These are phyloP conservation scores for Triplophysa rosa DNA, from an alignment of 2,113 vertebrate genomes.

Conservation along the genomic window DNA sequence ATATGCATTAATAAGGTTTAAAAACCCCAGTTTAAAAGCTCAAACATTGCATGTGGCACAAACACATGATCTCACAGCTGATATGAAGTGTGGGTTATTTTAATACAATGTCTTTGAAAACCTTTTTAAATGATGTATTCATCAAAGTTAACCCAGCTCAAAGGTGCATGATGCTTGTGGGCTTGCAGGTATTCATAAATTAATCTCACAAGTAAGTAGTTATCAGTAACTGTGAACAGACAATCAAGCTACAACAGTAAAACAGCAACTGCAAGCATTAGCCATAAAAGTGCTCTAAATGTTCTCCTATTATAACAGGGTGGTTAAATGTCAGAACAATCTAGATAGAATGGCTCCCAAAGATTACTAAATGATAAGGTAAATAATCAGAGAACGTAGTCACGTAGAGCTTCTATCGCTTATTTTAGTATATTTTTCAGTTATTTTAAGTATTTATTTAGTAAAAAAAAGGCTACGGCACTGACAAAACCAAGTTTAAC, in stretches of 20 bases:
- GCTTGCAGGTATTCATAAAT: background rate
- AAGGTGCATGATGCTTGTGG: background rate
- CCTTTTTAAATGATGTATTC: background rate
- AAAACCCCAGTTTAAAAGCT: no score
- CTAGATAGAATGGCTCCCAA: slow-evolving; percentile 26
- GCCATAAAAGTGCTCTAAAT: slow-evolving; percentile 32
- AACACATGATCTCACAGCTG: no score
- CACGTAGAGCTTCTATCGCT: slow-evolving; percentile 28
- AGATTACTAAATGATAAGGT: slow-evolving; percentile 15
- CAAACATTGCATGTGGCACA: no score
- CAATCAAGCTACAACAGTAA: slow-evolving; percentile 22
- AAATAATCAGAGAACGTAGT: slow-evolving; percentile 30
- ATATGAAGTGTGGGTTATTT: background rate
- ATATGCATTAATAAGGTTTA: no score
- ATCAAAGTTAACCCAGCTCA: background rate
- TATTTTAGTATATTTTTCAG: background rate
- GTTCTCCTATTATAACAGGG: slow-evolving; percentile 27
- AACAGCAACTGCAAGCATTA: slow-evolving; percentile 48
- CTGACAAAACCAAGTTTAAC: background rate
- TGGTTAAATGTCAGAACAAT: slow-evolving; percentile 44
- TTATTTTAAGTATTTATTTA: slow-evolving; percentile 17
- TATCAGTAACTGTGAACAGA: slow-evolving; percentile 33
- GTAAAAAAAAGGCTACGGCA: background rate
- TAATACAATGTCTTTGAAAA: background rate
- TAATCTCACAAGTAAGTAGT: slow-evolving; percentile 1